A percentile compares a stretch with the other conserved stretches of the same genome.
These are phyloP conservation scores for Protosalanx chinensis DNA, from an alignment of 2,797 vertebrate genomes.

Conservation along the genomic window DNA sequence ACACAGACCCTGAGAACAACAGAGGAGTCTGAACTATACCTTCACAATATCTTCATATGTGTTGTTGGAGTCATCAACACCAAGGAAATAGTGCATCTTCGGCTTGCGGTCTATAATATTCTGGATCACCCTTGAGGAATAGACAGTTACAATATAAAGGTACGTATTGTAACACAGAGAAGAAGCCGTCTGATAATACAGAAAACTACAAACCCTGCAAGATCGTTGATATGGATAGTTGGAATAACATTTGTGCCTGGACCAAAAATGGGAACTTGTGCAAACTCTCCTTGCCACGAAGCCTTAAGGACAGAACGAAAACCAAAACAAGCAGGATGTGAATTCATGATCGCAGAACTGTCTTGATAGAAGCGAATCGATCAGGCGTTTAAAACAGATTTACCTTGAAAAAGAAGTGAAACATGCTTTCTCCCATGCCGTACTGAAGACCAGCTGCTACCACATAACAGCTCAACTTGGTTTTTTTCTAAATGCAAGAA, in stretches of 20 bases:
- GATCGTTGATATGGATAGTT: slow-evolving; percentile 85
- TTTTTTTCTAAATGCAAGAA: slow-evolving; percentile 61
- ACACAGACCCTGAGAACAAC: no score
- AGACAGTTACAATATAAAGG: background rate
- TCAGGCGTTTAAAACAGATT: slow-evolving; percentile 6
- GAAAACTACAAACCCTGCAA: slow-evolving; percentile 74
- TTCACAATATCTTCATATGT: slow-evolving; percentile 80
- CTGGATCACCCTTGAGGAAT: slow-evolving; percentile 77
- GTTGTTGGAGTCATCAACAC: slow-evolving; percentile 80
- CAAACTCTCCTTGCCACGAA: slow-evolving; percentile 81
- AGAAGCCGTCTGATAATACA: background rate
- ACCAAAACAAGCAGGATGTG: background rate
- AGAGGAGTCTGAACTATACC: slow-evolving; percentile 60
- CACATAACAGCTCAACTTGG: slow-evolving; percentile 77
- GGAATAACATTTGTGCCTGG: slow-evolving; percentile 83
- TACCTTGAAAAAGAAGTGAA: slow-evolving; percentile 94
- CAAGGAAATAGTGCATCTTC: slow-evolving; percentile 79
- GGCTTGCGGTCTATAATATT: slow-evolving; percentile 81
- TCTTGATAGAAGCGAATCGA: background rate
- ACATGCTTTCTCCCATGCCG: slow-evolving; percentile 82
- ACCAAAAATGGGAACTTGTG: slow-evolving; percentile 81
- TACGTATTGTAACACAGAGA: background rate
- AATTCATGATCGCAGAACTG: background rate
- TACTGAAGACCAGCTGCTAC: slow-evolving; percentile 85
- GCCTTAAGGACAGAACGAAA: slow-evolving; percentile 52